These are phyloP conservation scores for Leptocoma aspasia DNA, from an alignment of 2,113 vertebrate genomes.

Conservation along the genomic window DNA sequence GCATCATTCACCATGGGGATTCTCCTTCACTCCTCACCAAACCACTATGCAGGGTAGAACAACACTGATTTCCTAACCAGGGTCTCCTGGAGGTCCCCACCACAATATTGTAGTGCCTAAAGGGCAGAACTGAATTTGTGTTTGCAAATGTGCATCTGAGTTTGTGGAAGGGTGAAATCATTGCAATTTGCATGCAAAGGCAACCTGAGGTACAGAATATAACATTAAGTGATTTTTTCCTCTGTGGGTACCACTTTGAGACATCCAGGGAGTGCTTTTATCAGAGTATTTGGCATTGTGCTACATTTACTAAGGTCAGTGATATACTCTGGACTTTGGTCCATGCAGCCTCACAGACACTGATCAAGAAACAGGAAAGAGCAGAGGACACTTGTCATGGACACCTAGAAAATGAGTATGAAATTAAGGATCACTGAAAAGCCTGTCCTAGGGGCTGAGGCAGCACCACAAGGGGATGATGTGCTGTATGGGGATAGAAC, in stretches of 20 bases:
- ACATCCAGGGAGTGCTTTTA: background rate
- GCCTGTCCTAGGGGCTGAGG: background rate
- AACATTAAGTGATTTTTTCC: background rate
- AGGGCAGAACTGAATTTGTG: background rate
- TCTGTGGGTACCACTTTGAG: background rate
- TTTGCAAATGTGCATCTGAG: background rate
- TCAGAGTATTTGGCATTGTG: background rate
- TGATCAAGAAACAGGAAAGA: background rate
- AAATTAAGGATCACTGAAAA: background rate
- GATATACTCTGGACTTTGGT: background rate
- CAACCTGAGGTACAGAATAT: background rate
- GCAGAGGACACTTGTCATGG: background rate
- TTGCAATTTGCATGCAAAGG: background rate
- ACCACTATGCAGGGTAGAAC: background rate
- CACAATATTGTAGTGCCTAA: background rate
- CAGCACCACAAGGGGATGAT: background rate
- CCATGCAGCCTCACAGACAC: background rate
- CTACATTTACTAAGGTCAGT: background rate
- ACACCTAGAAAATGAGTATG: background rate
- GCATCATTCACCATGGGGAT: background rate
- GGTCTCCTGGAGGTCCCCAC: background rate
- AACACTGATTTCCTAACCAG: background rate
- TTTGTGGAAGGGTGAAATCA: background rate
- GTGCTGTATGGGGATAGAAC: background rate
- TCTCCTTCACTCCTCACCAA: background rate